phyloP scores from a whole-genome alignment of 1,140 invertebrate genomes.

The Drosophila hydei region DNA sequence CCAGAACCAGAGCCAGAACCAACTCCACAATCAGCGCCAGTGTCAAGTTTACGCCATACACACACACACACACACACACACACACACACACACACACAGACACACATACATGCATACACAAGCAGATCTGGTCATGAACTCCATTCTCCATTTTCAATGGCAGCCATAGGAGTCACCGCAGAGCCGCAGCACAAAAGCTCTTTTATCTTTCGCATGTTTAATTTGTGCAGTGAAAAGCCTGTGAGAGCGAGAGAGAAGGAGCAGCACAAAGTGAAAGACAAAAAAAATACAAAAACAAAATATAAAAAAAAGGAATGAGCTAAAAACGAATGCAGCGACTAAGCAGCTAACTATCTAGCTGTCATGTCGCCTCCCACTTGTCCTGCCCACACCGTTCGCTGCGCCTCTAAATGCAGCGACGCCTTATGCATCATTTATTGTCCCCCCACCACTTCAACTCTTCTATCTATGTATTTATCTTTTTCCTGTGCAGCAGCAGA shows the following conservation, averaged over 20 bases:
- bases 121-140: conserved; percentile 67
- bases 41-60: conserved; percentile 77
- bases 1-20: conserved; percentile 13
- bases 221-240: conserved; percentile 62
- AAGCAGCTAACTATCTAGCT: conserved; percentile 47
- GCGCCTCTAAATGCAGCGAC: conserved; percentile 35
- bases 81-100: conserved; percentile 5
- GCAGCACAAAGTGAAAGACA: neutral
- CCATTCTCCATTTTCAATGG: conserved; percentile 82
- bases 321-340: conserved; percentile 44
- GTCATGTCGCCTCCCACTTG: conserved; percentile 9
- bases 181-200: conserved; percentile 61
- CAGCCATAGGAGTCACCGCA: conserved; percentile 56
- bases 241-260: neutral
- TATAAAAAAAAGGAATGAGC: too few relatives aligned
- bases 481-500: conserved; percentile 51
- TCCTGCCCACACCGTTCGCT: neutral
- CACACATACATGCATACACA: conserved; percentile 4
- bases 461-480: conserved; percentile 31
- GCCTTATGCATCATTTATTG: conserved; percentile 70
- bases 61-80: conserved; percentile 7
- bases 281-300: neutral
- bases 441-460: neutral
- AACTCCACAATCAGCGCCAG: conserved; percentile 51
- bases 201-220: conserved; percentile 73